These are phyloP conservation scores for Pachypsylla venusta DNA, from an alignment of 1,140 invertebrate species.

Conservation along the genomic window DNA sequence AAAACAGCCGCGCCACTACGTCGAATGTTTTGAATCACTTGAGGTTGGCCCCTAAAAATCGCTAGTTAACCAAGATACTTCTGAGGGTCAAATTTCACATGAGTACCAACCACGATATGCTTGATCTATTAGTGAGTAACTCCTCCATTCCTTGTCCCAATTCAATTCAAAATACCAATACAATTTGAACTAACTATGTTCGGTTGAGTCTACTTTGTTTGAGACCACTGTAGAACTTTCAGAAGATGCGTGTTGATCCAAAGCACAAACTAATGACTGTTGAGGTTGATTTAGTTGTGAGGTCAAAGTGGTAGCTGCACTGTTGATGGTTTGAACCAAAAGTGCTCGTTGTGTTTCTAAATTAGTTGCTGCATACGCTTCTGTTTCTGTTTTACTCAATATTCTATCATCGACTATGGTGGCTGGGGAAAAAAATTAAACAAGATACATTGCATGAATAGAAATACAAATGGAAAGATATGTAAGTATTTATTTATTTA, in stretches of 20 bases:
- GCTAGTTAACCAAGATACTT: too few species aligned
- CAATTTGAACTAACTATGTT: not conserved
- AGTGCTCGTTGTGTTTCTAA: not conserved
- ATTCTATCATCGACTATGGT: slow-evolving; percentile 16
- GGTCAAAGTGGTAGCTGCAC: not conserved
- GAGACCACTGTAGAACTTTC: not conserved
- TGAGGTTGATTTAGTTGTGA: not conserved
- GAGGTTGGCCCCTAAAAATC: too few species aligned
- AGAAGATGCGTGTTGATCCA: not conserved
- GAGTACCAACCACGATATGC: not conserved
- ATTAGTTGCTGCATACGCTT: slow-evolving; percentile 9
- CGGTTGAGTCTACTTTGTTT: not conserved
- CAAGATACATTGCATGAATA: too few species aligned
- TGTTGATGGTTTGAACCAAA: not conserved
- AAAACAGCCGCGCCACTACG: too few species aligned
- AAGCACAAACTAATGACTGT: not conserved
- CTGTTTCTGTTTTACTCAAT: slow-evolving; percentile 16
- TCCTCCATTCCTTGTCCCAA: not conserved
- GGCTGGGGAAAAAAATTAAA: too few species aligned
- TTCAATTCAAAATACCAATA: not conserved
- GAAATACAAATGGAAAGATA: too few species aligned
- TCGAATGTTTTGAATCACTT: too few species aligned
- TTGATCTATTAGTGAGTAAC: not conserved
- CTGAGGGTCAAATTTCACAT: too few species aligned
- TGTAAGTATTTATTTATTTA: too few species aligned